Evolutionary conservation across 1,140 invertebrate species (phyloP).

Genomic region (Panagrolaimus sp.): DNA sequence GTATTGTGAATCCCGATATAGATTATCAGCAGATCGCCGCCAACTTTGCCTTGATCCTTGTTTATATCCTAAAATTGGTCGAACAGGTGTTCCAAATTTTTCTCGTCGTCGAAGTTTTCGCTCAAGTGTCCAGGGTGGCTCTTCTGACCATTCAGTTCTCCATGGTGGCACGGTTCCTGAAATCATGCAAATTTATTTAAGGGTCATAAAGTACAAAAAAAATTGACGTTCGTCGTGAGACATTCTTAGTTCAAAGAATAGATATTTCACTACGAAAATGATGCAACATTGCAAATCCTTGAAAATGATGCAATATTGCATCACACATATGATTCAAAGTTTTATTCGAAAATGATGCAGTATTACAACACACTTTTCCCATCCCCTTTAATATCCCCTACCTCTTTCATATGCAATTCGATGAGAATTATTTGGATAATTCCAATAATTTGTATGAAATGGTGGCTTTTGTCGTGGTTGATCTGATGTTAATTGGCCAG

Average conservation of each 20-base stretch:
- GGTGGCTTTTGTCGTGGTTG: conserved; percentile 19
- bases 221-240: too few species aligned
- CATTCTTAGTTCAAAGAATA: too few species aligned
- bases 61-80: neutral
- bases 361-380: too few species aligned
- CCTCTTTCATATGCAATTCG: neutral
- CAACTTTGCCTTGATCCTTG: neutral
- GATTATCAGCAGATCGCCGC: neutral
- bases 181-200: too few species aligned
- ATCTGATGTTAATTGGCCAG: conserved; percentile 40
- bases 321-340: too few species aligned
- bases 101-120: neutral
- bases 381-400: too few species aligned
- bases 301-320: too few species aligned
- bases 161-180: neutral
- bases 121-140: neutral
- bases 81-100: neutral
- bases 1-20: too few species aligned
- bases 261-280: too few species aligned
- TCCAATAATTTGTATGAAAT: neutral
- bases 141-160: neutral
- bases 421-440: conserved; percentile 9
- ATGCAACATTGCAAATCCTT: too few species aligned
- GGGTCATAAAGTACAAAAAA: too few species aligned
- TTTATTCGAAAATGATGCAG: too few species aligned